These are phyloP conservation scores for Myrmophylax atrothorax DNA, from an alignment of 2,113 vertebrate genomes.

Conservation along the genomic window DNA sequence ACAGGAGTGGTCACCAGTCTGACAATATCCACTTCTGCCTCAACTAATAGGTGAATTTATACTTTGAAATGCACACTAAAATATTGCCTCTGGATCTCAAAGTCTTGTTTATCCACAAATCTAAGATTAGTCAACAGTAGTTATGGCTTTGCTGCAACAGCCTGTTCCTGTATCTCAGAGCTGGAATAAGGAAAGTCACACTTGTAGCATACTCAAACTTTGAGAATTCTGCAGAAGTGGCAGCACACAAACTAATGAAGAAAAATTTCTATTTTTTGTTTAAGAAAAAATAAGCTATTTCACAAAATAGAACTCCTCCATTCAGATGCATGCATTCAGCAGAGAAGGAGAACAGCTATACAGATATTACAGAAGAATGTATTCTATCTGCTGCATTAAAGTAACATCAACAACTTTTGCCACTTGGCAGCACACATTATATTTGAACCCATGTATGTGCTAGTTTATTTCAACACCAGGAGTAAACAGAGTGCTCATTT, in stretches of 20 bases:
- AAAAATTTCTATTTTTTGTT: rapidly evolving
- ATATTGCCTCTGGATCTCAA: background rate
- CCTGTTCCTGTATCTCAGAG: background rate
- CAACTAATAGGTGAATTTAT: background rate
- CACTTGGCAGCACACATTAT: background rate
- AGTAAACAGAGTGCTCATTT: background rate
- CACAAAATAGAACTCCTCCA: background rate
- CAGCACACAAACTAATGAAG: background rate
- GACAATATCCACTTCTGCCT: background rate
- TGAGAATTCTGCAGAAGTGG: background rate
- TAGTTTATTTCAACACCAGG: background rate
- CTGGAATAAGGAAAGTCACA: background rate
- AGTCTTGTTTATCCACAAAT: background rate
- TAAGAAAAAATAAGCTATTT: background rate
- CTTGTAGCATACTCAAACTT: background rate
- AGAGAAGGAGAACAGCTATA: background rate
- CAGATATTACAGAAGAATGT: background rate
- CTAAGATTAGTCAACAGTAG: background rate
- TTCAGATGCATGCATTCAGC: background rate
- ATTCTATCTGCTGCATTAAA: background rate
- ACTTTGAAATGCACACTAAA: background rate
- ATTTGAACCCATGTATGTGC: background rate
- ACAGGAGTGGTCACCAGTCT: rapidly evolving
- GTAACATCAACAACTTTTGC: background rate
- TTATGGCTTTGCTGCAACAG: background rate